A percentile compares a stretch with the other conserved stretches of the same genome.
Evolutionary conservation across 1,140 invertebrate species (phyloP).

Genomic region (Lamellibrachia luymesi): DNA sequence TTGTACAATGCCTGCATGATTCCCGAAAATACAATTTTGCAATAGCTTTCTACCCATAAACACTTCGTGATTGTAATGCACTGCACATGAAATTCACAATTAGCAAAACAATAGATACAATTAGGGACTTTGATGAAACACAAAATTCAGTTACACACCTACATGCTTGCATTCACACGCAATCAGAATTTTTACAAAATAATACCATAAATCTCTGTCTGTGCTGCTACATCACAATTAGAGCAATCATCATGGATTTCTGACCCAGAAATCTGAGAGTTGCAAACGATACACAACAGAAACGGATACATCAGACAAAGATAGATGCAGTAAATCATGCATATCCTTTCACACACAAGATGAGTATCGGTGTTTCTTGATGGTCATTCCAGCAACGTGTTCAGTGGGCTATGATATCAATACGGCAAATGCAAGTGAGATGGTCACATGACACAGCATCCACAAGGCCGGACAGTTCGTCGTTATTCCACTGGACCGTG

Average conservation of each 20-base stretch:
- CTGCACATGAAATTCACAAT: background rate
- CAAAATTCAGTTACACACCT: background rate
- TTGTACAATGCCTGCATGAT: too few species aligned
- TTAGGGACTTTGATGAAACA: background rate
- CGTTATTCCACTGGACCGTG: background rate
- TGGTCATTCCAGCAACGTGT: background rate
- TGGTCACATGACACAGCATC: background rate
- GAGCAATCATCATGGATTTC: background rate
- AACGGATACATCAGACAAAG: too few species aligned
- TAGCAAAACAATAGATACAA: background rate
- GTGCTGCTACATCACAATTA: background rate
- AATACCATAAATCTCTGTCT: background rate
- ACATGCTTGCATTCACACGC: background rate
- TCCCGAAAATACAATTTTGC: too few species aligned
- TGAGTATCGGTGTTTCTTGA: background rate
- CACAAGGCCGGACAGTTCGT: background rate
- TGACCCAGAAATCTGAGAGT: background rate
- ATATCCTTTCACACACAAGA: background rate
- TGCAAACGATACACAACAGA: background rate
- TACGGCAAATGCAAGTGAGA: background rate
- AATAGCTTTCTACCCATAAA: background rate
- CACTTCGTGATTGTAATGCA: background rate
- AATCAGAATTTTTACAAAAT: background rate
- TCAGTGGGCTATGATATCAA: background rate
- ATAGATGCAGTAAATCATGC: background rate